Percentiles rank a stretch among this genome's conserved stretches.
phyloP scores from a whole-genome alignment of 2,797 vertebrate species.

The Coendou prehensilis region DNA sequence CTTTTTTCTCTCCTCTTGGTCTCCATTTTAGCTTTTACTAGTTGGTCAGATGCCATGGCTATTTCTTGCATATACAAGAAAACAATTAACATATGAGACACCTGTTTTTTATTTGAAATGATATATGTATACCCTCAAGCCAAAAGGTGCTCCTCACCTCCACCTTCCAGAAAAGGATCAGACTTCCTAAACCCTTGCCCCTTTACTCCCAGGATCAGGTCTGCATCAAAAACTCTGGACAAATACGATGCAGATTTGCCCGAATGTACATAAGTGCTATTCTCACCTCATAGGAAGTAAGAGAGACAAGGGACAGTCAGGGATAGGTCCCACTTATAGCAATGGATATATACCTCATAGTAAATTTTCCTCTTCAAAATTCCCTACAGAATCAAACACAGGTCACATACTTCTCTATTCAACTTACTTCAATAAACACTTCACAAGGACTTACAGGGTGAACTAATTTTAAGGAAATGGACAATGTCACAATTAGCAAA shows the following conservation, averaged over 20 bases:
- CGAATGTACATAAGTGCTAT: accelerated
- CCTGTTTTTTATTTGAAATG: neutral
- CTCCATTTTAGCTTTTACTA: neutral
- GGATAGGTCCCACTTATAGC: accelerated
- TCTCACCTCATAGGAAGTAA: neutral
- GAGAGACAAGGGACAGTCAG: accelerated
- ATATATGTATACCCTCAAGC: neutral
- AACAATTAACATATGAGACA: neutral
- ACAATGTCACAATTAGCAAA: neutral
- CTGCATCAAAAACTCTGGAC: neutral
- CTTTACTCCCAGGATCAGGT: neutral
- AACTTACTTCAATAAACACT: neutral
- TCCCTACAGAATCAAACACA: neutral
- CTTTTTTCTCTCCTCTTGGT: neutral
- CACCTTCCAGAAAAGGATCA: neutral
- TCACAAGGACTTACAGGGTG: neutral
- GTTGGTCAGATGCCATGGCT: neutral
- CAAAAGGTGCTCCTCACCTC: accelerated
- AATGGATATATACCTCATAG: accelerated
- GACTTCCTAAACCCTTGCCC: neutral
- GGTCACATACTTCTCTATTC: neutral
- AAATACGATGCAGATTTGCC: neutral
- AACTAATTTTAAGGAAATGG: neutral
- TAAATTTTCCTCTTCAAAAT: neutral
- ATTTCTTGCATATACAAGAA: neutral